phyloP scores from a whole-genome alignment of 2,797 vertebrate genomes.

The Gephyroberyx darwinii region DNA sequence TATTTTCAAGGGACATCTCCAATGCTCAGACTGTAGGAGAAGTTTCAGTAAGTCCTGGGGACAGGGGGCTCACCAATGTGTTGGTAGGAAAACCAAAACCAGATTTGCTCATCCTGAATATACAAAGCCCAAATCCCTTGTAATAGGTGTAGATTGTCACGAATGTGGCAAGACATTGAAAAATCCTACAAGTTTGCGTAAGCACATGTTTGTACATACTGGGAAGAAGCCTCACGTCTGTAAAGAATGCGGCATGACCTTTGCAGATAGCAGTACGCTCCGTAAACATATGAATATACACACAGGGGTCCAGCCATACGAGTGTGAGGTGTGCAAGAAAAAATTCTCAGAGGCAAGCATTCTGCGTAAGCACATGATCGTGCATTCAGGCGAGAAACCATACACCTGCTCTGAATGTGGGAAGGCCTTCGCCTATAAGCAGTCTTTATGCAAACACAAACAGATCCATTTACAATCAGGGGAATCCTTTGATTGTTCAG shows the following conservation, averaged over 20 bases:
- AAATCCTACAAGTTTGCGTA: background rate
- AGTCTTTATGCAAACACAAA: background rate
- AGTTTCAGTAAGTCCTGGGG: slow-evolving; percentile 5
- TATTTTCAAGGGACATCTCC: background rate
- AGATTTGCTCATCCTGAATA: background rate
- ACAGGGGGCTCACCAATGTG: background rate
- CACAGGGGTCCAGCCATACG: background rate
- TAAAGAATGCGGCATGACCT: slow-evolving; percentile 3
- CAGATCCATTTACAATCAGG: background rate
- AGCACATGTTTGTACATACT: background rate
- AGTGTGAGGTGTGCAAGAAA: slow-evolving; percentile 5
- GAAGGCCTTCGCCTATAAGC: background rate
- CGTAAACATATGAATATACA: background rate
- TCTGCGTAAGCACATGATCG: background rate
- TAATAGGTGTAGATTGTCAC: slow-evolving; percentile 4
- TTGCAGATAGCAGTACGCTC: background rate
- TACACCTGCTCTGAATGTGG: background rate
- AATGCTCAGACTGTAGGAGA: background rate
- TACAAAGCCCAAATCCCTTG: background rate
- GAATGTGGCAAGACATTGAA: background rate
- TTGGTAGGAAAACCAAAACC: slow-evolving; percentile 11
- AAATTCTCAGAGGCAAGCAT: background rate
- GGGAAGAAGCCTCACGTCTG: slow-evolving; percentile 7
- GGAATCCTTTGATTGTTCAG: background rate
- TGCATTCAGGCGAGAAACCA: slow-evolving; percentile 6